Percentiles rank a stretch among this genome's conserved stretches.
phyloP scores from a whole-genome alignment of 2,888 invertebrate genomes.

The Pseudolycoriella hygida region DNA sequence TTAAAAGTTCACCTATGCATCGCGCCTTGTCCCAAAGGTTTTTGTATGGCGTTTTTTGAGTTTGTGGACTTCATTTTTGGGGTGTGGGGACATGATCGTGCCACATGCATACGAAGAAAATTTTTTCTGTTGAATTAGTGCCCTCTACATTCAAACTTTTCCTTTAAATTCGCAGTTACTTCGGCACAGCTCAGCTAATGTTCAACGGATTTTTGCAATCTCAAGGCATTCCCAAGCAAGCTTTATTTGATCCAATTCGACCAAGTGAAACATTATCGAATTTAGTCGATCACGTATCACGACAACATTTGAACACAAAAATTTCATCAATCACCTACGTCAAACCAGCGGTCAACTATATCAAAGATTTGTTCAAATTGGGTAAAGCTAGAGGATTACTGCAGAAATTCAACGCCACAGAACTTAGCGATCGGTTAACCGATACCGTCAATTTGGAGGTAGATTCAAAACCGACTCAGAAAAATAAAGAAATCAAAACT shows the following conservation, averaged over 20 bases:
- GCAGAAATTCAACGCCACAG: slow-evolving; percentile 46
- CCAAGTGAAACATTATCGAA: slow-evolving; percentile 55
- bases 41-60: no score
- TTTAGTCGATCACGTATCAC: slow-evolving; percentile 47
- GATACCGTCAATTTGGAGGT: slow-evolving; percentile 63
- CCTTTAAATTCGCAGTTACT: no score
- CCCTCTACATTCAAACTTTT: no score
- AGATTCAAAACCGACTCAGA: no score
- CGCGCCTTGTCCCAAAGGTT: no score
- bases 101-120: no score
- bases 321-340: slow-evolving; percentile 57
- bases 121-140: no score
- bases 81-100: no score
- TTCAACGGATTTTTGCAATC: slow-evolving; percentile 57
- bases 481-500: no score
- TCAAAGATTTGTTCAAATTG: slow-evolving; percentile 50
- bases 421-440: slow-evolving; percentile 55
- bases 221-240: slow-evolving; percentile 54
- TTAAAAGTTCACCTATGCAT: no score
- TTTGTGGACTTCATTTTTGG: no score
- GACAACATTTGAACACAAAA: slow-evolving; percentile 50
- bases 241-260: slow-evolving; percentile 46
- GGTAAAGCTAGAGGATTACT: slow-evolving; percentile 50
- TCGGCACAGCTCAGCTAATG: slow-evolving; percentile 48
- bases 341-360: slow-evolving; percentile 53